Conservation (phyloP, 2,113 vertebrate species). For the Mormyrus iriodes region DNA sequence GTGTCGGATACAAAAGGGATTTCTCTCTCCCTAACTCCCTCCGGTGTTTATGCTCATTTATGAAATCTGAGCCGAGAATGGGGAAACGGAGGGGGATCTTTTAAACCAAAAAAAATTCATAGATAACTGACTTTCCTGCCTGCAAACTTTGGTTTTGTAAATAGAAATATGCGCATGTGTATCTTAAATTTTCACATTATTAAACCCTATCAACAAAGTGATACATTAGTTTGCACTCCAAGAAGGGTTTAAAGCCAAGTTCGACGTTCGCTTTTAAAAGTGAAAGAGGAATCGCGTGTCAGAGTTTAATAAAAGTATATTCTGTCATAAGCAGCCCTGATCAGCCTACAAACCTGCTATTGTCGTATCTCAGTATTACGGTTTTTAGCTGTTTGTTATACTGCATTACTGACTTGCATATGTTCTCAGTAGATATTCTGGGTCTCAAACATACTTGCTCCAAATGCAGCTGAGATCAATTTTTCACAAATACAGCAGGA, state of each 20-base stretch:
- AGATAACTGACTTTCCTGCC: not conserved
- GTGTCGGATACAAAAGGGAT: not conserved
- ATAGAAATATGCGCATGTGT: not conserved
- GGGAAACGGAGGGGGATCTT: not conserved
- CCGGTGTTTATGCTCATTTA: not conserved
- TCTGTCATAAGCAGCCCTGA: not conserved
- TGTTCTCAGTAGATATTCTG: not conserved
- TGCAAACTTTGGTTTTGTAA: not conserved
- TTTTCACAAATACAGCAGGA: not conserved
- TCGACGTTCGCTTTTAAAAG: not conserved
- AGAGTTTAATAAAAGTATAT: not conserved
- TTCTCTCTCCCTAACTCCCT: not conserved
- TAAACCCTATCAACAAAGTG: not conserved
- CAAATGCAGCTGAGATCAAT: constrained; percentile 6
- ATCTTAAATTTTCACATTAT: not conserved
- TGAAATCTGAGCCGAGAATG: not conserved
- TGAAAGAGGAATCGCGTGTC: not conserved
- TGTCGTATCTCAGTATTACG: not conserved
- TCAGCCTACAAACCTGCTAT: not conserved
- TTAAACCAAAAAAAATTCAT: not conserved
- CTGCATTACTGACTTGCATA: not conserved
- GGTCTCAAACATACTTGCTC: not conserved
- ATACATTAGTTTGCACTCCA: not conserved
- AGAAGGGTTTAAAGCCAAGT: not conserved
- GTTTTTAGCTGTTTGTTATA: not conserved